phyloP scores from a whole-genome alignment of 2,797 vertebrate species.

The Pelodytes ibericus region DNA sequence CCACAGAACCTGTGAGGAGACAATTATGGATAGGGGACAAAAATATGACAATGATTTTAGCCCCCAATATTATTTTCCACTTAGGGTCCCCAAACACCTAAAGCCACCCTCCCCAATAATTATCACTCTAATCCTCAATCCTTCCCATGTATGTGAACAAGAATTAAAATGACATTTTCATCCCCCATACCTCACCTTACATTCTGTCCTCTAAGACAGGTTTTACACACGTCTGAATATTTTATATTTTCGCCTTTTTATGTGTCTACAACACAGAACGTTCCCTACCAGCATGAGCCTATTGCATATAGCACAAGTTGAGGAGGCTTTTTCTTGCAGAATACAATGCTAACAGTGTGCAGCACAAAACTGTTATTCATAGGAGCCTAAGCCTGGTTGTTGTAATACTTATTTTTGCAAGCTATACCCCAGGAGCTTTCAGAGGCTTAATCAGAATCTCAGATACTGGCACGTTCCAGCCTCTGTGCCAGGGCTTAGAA shows the following conservation, averaged over 20 bases:
- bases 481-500: constrained; percentile 44
- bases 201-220: neutral
- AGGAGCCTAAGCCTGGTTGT: constrained; percentile 26
- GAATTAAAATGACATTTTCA: too few species aligned
- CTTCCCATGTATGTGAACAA: too few species aligned
- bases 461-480: constrained; percentile 48
- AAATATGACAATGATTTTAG: too few species aligned
- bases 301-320: constrained; percentile 12
- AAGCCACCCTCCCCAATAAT: too few species aligned
- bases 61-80: too few species aligned
- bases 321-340: constrained; percentile 12
- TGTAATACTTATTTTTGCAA: constrained; percentile 43
- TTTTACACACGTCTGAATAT: neutral
- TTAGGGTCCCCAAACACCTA: too few species aligned
- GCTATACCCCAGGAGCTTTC: constrained; percentile 54
- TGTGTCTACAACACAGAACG: neutral
- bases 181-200: too few species aligned
- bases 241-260: constrained; percentile 1
- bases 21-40: too few species aligned
- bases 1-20: too few species aligned
- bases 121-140: too few species aligned
- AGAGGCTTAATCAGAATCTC: constrained; percentile 45
- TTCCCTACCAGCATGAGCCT: neutral
- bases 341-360: constrained; percentile 31
- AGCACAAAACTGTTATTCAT: constrained; percentile 34